Evolutionary conservation across 2,113 vertebrate genomes (phyloP), one percentile per base, ranked within the genome.

Genomic region (Lutjanus erythropterus): DNA sequence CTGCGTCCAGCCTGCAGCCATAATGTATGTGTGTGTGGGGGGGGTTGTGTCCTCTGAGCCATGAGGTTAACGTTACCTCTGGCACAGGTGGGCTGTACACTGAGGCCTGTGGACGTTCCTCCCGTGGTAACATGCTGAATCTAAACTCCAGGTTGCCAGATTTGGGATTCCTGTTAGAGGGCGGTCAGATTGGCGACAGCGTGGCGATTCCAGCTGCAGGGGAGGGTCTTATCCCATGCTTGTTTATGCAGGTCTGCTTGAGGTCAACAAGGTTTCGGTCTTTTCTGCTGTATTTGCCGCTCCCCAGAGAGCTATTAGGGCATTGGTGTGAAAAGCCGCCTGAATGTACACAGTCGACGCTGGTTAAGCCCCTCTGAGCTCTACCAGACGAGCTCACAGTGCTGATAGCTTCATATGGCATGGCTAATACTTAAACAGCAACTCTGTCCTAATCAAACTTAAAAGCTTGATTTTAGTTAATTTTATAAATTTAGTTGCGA

Each of bases 251-350:
- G 88, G 67, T 85, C 78, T 65, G 78, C 65, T 74, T 9, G 58
- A 88, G 86, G 86, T 88, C 88, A 89, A 83, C 64, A 42, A 77
- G 89, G 84, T 89, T 91, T 92, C 83, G 4, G 89, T 83, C 89
- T 88, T 90, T 92, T 90, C 87, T 94, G 92, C 91, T 91, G 90
- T 90, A 93, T 93, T 93, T 93, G 90, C 85, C 90, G 87, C 88
- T 91, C 88, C 91, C 88, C 41, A 62, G 90, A 93, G 90, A 93
- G 78, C 93, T 72, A 94, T 94, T 94, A 93, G 91, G 91, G 80
- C 85, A 39, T 35, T 68, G 75, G 93, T 92, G 94, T 89, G 90
- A 95, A 94, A 91, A 93, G 85, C 87, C 88, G 81, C 68, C 84
- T 87, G 76, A 90, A 92, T 87, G 89, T 89, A 86, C 84, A 87